Conservation (phyloP, 1,140 invertebrate species). For the Brachystomella parvula region DNA sequence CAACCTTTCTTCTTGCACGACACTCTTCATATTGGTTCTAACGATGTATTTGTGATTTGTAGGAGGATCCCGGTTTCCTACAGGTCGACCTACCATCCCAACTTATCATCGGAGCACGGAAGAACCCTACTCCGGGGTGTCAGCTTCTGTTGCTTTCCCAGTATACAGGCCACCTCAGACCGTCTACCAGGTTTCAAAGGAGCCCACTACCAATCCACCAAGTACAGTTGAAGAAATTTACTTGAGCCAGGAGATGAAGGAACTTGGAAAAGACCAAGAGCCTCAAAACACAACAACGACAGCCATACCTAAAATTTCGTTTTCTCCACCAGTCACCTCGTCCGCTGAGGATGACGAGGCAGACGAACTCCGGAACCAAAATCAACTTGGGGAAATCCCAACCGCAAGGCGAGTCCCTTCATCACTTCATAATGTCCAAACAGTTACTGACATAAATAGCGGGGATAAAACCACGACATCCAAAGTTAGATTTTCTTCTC, state of each 20-base stretch:
- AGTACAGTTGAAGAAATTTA: constrained; percentile 30
- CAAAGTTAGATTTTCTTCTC: not conserved
- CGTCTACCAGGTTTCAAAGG: not conserved
- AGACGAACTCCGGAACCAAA: constrained; percentile 7
- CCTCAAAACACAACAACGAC: constrained; percentile 11
- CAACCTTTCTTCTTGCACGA: too few relatives aligned
- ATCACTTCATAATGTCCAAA: not conserved
- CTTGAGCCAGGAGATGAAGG: constrained; percentile 29
- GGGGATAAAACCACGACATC: not conserved
- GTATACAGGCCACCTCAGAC: constrained; percentile 20
- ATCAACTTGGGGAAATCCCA: not conserved
- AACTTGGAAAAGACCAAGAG: constrained; percentile 2
- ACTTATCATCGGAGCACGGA: constrained; percentile 10
- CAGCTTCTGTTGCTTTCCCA: constrained; percentile 17
- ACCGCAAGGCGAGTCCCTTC: not conserved
- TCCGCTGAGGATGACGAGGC: constrained; percentile 19
- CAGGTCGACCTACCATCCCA: constrained; percentile 26
- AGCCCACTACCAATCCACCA: not conserved
- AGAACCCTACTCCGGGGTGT: not conserved
- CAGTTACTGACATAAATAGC: not conserved
- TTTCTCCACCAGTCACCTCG: constrained; percentile 24
- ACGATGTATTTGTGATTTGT: not conserved
- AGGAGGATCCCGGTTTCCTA: constrained; percentile 29
- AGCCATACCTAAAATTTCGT: too few relatives aligned
- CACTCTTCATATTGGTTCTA: too few relatives aligned